phyloP scores from a whole-genome alignment of 2,888 invertebrate genomes.

The Zele albiditarsus region DNA sequence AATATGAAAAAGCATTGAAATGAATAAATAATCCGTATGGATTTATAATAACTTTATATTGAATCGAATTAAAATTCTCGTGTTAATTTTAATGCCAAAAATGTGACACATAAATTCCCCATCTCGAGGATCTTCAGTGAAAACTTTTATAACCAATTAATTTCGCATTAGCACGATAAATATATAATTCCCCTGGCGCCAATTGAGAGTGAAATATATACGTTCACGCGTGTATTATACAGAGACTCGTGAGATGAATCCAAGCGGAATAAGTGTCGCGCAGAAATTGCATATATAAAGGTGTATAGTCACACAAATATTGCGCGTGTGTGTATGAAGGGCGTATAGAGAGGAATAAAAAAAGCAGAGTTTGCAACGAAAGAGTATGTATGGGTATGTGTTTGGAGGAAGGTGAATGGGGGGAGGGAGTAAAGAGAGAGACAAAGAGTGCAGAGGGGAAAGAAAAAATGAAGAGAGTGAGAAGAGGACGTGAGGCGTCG shows the following conservation, averaged over 20 bases:
- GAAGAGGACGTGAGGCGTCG: slow-evolving; percentile 50
- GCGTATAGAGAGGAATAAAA: not conserved
- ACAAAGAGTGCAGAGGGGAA: not conserved
- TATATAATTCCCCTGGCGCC: not conserved
- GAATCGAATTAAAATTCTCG: no score
- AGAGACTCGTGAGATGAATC: slow-evolving; percentile 18
- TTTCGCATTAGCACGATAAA: not conserved
- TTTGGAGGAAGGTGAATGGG: not conserved
- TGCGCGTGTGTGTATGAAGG: not conserved
- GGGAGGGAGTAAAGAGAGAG: not conserved
- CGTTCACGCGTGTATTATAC: not conserved
- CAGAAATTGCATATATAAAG: not conserved
- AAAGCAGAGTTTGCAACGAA: not conserved
- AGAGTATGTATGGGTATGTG: not conserved
- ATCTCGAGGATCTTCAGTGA: no score
- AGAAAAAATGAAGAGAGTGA: slow-evolving; percentile 18
- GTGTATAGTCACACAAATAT: not conserved
- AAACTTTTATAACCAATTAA: slow-evolving; percentile 1
- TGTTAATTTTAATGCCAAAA: no score
- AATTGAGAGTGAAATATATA: not conserved
- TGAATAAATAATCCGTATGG: no score
- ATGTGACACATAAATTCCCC: no score
- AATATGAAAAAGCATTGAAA: no score
- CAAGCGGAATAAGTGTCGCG: slow-evolving; percentile 2
- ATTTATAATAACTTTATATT: no score